These are phyloP conservation scores for Aporophyla lueneburgensis DNA, from an alignment of 2,888 invertebrate genomes.

Conservation along the genomic window DNA sequence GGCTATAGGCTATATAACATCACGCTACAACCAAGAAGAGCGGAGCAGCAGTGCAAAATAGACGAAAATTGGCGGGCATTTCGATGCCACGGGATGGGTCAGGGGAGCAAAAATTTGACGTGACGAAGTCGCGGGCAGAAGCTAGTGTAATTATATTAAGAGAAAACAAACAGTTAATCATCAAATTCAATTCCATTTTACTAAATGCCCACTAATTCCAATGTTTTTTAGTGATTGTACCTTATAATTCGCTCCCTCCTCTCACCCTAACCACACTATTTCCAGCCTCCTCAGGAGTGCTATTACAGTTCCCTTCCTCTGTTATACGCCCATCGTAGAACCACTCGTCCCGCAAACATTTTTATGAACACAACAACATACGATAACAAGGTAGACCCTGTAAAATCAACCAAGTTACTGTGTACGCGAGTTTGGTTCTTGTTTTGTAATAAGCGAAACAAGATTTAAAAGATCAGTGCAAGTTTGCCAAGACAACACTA, in stretches of 20 bases:
- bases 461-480: constrained; percentile 3
- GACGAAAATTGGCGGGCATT: no score
- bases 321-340: constrained; percentile 21
- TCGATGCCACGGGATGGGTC: no score
- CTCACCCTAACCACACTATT: neutral
- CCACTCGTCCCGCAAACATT: constrained; percentile 44
- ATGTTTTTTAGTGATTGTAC: no score
- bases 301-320: constrained; percentile 32
- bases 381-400: constrained; percentile 23
- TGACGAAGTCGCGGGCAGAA: no score
- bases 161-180: no score
- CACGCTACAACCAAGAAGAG: no score
- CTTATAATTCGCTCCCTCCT: constrained; percentile 3
- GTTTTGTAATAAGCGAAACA: neutral
- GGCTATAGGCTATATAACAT: no score
- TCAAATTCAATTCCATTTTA: no score
- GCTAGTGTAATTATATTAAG: no score
- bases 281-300: constrained; percentile 29
- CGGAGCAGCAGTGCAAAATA: no score
- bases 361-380: constrained; percentile 45
- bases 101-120: no score
- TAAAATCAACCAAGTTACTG: constrained; percentile 25
- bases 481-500: neutral
- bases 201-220: no score
- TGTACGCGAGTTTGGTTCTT: neutral